Conservation (phyloP, 2,888 invertebrate genomes). For the Marasmarcha lunaedactyla region DNA sequence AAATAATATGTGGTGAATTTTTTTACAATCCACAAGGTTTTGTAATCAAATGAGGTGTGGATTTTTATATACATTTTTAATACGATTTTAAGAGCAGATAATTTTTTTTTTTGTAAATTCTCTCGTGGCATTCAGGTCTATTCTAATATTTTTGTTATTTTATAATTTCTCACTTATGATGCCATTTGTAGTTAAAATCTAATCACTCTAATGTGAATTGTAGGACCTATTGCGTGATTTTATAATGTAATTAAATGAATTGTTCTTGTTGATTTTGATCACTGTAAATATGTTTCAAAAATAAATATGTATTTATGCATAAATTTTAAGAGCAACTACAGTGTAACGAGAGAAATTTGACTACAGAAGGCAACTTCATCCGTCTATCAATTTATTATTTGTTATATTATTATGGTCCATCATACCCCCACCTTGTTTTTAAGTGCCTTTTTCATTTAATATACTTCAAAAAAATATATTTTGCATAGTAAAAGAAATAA, state of each 20-base stretch:
- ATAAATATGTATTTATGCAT: neutral
- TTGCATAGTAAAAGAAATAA: conserved; percentile 24
- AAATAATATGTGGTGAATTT: conserved; percentile 44
- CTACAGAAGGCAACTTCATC: conserved; percentile 34
- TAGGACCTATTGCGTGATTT: conserved; percentile 2
- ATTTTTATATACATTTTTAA: conserved; percentile 64
- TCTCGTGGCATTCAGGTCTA: conserved; percentile 60
- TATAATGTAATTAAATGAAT: conserved; percentile 2
- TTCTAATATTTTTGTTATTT: conserved; percentile 11
- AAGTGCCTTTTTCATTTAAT: conserved; percentile 52
- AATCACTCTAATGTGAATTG: conserved; percentile 4
- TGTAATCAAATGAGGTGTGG: conserved; percentile 60
- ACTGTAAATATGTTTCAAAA: neutral
- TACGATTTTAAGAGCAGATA: conserved; percentile 42
- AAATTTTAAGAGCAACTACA: conserved; percentile 55
- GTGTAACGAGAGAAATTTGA: conserved; percentile 62
- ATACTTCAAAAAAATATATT: conserved; percentile 24
- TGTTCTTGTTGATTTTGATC: neutral
- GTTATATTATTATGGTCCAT: conserved; percentile 37
- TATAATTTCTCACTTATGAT: conserved; percentile 15
- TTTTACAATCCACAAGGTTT: conserved; percentile 48
- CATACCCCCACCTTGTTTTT: conserved; percentile 52
- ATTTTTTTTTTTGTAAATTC: conserved; percentile 30
- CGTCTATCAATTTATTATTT: conserved; percentile 7
- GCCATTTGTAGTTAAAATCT: conserved; percentile 6